Percentiles rank a stretch among this genome's conserved stretches.
Conservation (phyloP, 2,888 invertebrate species). For the Philereme transversata region DNA sequence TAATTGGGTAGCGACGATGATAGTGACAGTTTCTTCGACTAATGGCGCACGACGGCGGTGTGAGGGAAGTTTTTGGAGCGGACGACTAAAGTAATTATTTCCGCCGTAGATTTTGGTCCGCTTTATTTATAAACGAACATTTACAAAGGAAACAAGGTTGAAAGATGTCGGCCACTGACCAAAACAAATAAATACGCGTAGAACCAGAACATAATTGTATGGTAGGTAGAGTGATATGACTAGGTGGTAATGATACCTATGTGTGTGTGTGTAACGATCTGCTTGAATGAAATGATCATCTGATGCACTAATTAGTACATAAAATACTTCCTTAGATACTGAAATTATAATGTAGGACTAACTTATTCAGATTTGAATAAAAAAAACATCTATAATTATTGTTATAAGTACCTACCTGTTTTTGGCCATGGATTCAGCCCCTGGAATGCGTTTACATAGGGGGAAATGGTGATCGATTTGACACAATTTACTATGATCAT, state of each 20-base stretch:
- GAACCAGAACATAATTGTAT: neutral
- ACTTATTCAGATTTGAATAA: too few relatives aligned
- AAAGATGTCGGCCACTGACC: constrained; percentile 23
- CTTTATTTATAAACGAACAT: constrained; percentile 31
- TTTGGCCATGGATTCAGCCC: too few relatives aligned
- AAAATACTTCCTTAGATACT: too few relatives aligned
- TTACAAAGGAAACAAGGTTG: constrained; percentile 29
- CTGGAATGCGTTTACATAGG: too few relatives aligned
- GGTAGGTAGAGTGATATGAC: constrained; percentile 2
- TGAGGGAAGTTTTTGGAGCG: constrained; percentile 31
- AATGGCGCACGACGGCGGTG: constrained; percentile 33
- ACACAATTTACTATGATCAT: too few relatives aligned
- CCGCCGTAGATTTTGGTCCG: constrained; percentile 32
- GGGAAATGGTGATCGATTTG: too few relatives aligned
- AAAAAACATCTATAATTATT: too few relatives aligned
- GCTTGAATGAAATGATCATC: neutral
- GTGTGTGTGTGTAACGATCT: too few relatives aligned
- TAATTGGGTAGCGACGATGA: constrained; percentile 38
- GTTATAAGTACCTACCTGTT: too few relatives aligned
- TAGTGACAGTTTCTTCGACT: constrained; percentile 20
- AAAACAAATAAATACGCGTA: constrained; percentile 26
- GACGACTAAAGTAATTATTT: constrained; percentile 36
- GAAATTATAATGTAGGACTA: too few relatives aligned
- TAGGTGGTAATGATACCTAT: too few relatives aligned
- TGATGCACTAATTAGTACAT: too few relatives aligned